Conservation (phyloP, 2,797 vertebrate genomes). For the Xyrichtys novacula region DNA sequence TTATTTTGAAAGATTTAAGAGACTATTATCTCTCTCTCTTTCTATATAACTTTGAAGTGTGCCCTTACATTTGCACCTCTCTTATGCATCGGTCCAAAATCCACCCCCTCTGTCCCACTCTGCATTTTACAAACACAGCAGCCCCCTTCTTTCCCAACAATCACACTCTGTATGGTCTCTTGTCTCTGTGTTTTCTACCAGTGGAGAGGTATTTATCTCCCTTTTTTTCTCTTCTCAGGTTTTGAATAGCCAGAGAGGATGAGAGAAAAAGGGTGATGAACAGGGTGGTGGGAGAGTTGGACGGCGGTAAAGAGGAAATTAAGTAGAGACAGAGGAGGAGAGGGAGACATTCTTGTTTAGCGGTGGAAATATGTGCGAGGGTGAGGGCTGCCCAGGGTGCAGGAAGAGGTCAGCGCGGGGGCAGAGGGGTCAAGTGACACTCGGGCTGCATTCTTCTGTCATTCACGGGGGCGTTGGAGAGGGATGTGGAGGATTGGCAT, state of each 20-base stretch:
- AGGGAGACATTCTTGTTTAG: conserved; percentile 56
- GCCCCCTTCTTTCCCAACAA: conserved; percentile 36
- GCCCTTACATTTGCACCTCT: conserved; percentile 20
- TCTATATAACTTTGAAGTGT: conserved; percentile 50
- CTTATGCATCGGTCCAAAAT: conserved; percentile 32
- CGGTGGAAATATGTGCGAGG: conserved; percentile 63
- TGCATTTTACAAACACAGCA: conserved; percentile 59
- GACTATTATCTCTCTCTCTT: conserved; percentile 23
- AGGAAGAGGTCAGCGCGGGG: conserved; percentile 72
- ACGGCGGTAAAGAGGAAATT: conserved; percentile 54
- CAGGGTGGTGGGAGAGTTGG: conserved; percentile 51
- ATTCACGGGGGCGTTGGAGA: conserved; percentile 45
- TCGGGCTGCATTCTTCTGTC: conserved; percentile 75
- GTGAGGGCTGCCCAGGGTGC: conserved; percentile 62
- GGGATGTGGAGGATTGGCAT: conserved; percentile 54
- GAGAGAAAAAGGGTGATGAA: conserved; percentile 45
- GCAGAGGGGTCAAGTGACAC: conserved; percentile 84
- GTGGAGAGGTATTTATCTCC: conserved; percentile 52
- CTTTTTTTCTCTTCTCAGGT: conserved; percentile 41
- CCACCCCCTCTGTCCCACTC: conserved; percentile 34
- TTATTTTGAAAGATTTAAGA: conserved; percentile 32
- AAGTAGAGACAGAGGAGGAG: conserved; percentile 50
- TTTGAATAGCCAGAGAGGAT: conserved; percentile 68
- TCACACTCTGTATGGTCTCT: conserved; percentile 63
- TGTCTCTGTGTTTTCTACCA: conserved; percentile 54